Evolutionary conservation across 2,113 vertebrate genomes (phyloP), one percentile per base, ranked within the genome.

Genomic region (Amazona guildingii): DNA sequence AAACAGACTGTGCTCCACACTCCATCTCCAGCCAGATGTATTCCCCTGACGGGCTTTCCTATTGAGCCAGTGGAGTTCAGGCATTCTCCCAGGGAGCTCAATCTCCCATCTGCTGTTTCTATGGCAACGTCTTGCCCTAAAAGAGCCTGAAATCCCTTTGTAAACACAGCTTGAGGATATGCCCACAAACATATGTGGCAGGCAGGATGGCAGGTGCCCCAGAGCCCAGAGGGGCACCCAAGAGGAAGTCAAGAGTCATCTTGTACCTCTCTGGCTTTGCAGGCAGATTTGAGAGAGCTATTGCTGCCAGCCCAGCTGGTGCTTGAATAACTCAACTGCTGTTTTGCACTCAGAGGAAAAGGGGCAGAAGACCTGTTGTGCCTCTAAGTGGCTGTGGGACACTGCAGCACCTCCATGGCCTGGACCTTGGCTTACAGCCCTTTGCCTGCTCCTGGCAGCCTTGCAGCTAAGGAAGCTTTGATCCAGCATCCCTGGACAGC

Each of bases 81-180:
- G 44, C 55, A 77, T 72, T 82, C 77, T 81, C 89, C 92, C 92
- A 84, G 61, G 5, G 80, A 84, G 80, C 69, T 95, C 86, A 64
- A 63, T 68, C 86, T 91, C 81, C 81, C 74, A 68, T 95, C 91
- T 91, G 62, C 86, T 68, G 94, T 97, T 97, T 96, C 95, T 92
- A 97, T 97, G 82, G 96, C 95, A 97, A 97, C 93, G 2, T 76
- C 83, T 95, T 87, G 94, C 79, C 92, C 94, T 91, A 91, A 88
- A 92, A 79, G 74, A 92, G 81, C 62, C 83, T 92, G 94, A 92
- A 96, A 96, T 95, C 93, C 81, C 69, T 69, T 23, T 84, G 94
- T 94, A 95, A 95, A 97, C 84, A 94, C 89, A 82, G 86, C 59
- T 68, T 89, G 94, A 95, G 93, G 81, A 89, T 72, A 44, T 95